phyloP scores from a whole-genome alignment of 2,113 vertebrate species.

The Coregonus clupeaformis region DNA sequence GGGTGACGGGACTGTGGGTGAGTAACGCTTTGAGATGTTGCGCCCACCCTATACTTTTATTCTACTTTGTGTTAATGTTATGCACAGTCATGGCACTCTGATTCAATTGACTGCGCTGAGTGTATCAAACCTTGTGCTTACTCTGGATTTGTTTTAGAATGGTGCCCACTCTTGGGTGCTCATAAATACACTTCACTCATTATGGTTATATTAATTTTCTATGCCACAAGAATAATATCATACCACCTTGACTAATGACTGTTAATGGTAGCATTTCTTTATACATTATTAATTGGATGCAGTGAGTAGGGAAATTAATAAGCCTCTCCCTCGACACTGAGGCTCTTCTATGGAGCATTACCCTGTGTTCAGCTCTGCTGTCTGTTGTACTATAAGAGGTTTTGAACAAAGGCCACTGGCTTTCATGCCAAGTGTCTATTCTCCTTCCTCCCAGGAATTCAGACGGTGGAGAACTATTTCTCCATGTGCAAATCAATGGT shows the following conservation, averaged over 20 bases:
- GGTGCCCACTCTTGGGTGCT: background rate
- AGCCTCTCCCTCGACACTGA: background rate
- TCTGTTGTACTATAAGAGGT: background rate
- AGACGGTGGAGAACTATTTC: slow-evolving; percentile 61
- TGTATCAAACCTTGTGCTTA: background rate
- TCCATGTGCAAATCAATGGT: slow-evolving; percentile 65
- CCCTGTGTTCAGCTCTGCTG: background rate
- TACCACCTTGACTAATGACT: background rate
- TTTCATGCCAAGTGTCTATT: background rate
- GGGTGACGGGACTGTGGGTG: slow-evolving; percentile 56
- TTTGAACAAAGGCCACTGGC: background rate
- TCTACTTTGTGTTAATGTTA: too few relatives aligned
- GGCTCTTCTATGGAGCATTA: background rate
- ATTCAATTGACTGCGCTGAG: too few relatives aligned
- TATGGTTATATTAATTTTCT: too few relatives aligned
- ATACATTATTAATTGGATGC: too few relatives aligned
- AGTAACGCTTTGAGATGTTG: background rate
- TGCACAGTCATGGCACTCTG: too few relatives aligned
- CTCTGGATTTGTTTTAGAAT: background rate
- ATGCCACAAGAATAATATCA: background rate
- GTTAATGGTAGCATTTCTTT: background rate
- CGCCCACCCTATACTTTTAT: background rate
- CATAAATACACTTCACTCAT: too few relatives aligned
- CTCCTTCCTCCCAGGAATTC: slow-evolving; percentile 43
- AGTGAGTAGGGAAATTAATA: background rate